These are phyloP conservation scores for Passerina amoena DNA, from an alignment of 2,113 vertebrate species.

Conservation along the genomic window DNA sequence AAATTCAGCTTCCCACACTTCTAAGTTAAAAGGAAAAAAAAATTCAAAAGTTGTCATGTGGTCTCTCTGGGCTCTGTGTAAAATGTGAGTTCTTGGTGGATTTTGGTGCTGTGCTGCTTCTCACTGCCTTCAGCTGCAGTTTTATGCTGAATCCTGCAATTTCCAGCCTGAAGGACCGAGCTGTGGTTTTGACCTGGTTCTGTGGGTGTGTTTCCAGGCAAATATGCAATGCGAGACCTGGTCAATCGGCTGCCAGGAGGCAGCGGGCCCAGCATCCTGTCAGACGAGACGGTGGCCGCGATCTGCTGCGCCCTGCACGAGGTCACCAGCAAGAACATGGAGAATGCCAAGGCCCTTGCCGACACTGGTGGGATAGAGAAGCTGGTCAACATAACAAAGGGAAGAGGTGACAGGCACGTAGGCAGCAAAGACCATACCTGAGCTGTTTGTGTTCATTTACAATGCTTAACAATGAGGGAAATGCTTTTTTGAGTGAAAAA, in stretches of 20 bases:
- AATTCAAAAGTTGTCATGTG: neutral
- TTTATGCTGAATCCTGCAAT: neutral
- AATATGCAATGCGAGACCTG: slow-evolving; percentile 96
- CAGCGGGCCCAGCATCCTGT: slow-evolving; percentile 82
- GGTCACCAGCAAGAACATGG: slow-evolving; percentile 98
- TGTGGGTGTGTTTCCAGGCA: slow-evolving; percentile 76
- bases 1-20: neutral
- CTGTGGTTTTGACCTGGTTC: neutral
- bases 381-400: slow-evolving; percentile 97
- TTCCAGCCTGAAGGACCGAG: neutral
- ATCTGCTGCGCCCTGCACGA: slow-evolving; percentile 97
- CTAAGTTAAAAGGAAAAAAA: neutral
- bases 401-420: slow-evolving; percentile 91
- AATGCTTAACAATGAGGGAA: neutral
- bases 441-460: neutral
- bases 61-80: neutral
- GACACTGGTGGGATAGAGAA: slow-evolving; percentile 96
- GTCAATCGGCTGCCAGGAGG: slow-evolving; percentile 94
- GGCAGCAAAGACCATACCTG: neutral
- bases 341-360: slow-evolving; percentile 95
- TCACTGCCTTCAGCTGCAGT: neutral
- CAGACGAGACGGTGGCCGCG: slow-evolving; percentile 92
- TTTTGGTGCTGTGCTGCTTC: neutral
- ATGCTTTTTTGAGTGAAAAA: neutral
- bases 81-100: neutral